phyloP scores from a whole-genome alignment of 2,888 invertebrate species.

The Agonopterix heracliana region DNA sequence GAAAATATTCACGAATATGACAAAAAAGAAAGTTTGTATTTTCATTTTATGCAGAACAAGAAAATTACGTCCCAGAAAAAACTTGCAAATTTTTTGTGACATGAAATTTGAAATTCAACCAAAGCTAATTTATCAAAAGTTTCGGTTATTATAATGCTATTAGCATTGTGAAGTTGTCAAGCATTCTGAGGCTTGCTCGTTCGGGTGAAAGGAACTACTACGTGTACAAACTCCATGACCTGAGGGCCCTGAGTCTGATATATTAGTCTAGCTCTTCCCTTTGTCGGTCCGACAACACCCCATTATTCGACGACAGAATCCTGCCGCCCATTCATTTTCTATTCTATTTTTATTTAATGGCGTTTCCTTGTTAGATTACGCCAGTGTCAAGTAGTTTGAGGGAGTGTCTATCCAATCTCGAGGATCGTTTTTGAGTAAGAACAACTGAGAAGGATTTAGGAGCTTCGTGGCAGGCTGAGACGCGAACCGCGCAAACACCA shows the following conservation, averaged over 20 bases:
- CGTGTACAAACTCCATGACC: constrained; percentile 44
- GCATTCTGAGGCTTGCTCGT: constrained; percentile 23
- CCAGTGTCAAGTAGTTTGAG: too few species aligned
- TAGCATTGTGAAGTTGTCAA: constrained; percentile 7
- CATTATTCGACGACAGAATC: constrained; percentile 29
- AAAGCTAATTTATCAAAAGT: background rate
- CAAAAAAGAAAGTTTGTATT: background rate
- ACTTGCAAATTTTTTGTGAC: background rate
- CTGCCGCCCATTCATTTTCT: constrained; percentile 10
- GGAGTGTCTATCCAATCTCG: too few species aligned
- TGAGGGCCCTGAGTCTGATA: constrained; percentile 34
- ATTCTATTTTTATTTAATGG: too few species aligned
- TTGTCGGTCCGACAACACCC: constrained; percentile 38
- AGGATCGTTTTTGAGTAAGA: too few species aligned
- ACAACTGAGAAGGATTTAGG: too few species aligned
- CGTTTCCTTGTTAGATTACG: too few species aligned
- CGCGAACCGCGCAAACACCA: too few species aligned
- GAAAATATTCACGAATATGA: background rate
- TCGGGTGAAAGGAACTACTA: constrained; percentile 23
- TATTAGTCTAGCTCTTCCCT: constrained; percentile 48
- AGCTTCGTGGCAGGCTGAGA: too few species aligned
- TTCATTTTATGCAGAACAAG: background rate
- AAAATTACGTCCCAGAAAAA: background rate
- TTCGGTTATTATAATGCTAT: constrained; percentile 5
- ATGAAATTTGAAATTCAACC: background rate